Evolutionary conservation across 1,140 invertebrate genomes (phyloP), one percentile per base, ranked within the genome.

Genomic region (Musca domestica): DNA sequence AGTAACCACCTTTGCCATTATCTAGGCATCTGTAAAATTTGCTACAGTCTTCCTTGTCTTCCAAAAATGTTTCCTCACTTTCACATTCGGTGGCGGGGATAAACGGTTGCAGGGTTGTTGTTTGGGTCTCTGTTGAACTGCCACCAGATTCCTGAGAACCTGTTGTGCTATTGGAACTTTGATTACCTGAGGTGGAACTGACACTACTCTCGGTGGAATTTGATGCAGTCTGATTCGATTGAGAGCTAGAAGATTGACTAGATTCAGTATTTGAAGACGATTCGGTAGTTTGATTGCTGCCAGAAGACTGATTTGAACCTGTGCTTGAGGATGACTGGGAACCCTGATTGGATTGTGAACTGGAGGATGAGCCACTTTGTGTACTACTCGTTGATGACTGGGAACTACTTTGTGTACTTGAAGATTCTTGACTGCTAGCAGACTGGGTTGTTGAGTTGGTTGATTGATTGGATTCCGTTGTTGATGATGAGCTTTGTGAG

Each of bases 1-100:
- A 84, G 71, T 83, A 88, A 47, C 83, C 83, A 3, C 84, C 85
- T 56, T 84, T 80, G 15, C 85, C 86, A 75, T 86, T 83, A 71
- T 87, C 83, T 1, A 88, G 86, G 74, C 89, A 91, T 68, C 89
- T 83, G 72, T 88, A 90, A 75, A 91, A 91, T 73, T 87, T 88
- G 34, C 83, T 83, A 70, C 90, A 91, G 72, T 90, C 84, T 52
- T 85, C 83, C 27, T 83, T 79, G 72, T 89, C 83, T 14, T 83
- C 83, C 70, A 86, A 83, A 74, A 89, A 90, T 23, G 76, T 88
- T 85, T 83, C 86, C 85, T 70, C 82, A 68, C 56, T 73, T 71
- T 76, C 85, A 82, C 70, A 76, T 63, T 72, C 74, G 12, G 74
- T 71, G 17, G 76, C 74, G n/a, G 76, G 76, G 1, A 68, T 76